Evolutionary conservation across 2,797 vertebrate genomes (phyloP), one percentile per base, ranked within the genome.

Genomic region (Tapera naevia): DNA sequence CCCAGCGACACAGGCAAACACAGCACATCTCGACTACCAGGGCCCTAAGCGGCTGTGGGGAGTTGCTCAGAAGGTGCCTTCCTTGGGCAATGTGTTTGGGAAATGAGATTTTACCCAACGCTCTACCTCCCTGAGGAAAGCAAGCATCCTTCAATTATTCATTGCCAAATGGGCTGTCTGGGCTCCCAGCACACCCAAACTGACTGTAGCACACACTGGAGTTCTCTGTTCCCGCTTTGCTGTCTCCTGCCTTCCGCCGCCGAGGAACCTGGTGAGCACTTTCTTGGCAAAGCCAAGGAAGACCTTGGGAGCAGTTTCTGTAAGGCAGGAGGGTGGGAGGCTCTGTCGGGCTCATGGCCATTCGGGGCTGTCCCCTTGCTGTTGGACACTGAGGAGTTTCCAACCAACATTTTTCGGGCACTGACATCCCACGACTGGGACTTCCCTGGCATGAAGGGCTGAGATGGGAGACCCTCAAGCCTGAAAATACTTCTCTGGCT

Each of bases 81-180:
- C 81, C 94, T 51, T 76, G 60, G 85, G 91, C 93, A 71, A 81
- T 76, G 86, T 64, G 58, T 94, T 91, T 95, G 94, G 93, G 94
- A 97, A 97, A 96, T 81, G 94, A 85, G 22, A 75, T 81, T 83
- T 92, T 93, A 33, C 80, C 87, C 74, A 23, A 64, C 2, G 4
- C 78, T 1, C 13, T 57, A 30, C 73, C 89, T 95, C 93, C 94
- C 96, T 17, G 21, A 48, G 94, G 96, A 95, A 75, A 46, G 14
- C 2, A 9, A 9, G 62, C 39, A 2, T 8, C 46, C 92, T 84
- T 95, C 90, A 96, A 94, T 97, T 89, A 96, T 90, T 95, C 89
- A 70, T 37, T 3, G 78, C 69, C 14, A 1, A 61, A 16, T 50
- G 2, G 79, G 73, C 79, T 76, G 87, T 2, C 64, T 3, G 79